Base-by-base conservation (phyloP, 2,113 vertebrate genomes). In the Myotis brandtii region DNA sequence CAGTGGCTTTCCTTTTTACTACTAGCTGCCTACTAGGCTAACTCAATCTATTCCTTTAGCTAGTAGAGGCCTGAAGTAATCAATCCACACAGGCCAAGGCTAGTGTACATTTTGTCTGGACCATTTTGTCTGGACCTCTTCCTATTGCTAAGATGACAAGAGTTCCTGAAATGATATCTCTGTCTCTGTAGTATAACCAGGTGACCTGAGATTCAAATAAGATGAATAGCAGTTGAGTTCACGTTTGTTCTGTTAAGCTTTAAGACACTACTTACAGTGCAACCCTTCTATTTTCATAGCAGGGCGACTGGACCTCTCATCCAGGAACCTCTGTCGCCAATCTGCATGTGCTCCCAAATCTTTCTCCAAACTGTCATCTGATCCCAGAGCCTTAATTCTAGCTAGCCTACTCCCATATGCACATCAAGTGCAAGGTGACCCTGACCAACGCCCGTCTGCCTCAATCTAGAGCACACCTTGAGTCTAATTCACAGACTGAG, bases 11-110 rank as follows among this genome's bases (percentile, higher is more conserved):
- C 18, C 34, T 48, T 89, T 64, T n/a, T n/a, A 43, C n/a, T 48
- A 56, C 32, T 6, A 89, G 67, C 40, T 95, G 16, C 67, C 90
- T 92, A 18, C 52, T 72, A 27, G 21, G 43, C 18, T 95, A 32
- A 81, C 34, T 80, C 32, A 64, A 14, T 59, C 67, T 82, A 64
- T 72, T 52, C 40, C n/a, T 94, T 91, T 21, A 95, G 86, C 72
- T 85, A 56, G 54, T 4, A 85, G 81, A 95, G 67, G 43, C 40
- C 62, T 64, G 23, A 89, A 21, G 54, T n/a, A 14, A 48, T 16
- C 21, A 34, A 0, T 27, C 14, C 7, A 75, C 62, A 18, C 1
- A 69, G 37, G 34, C 46, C 37, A 8, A 37, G 11, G 9, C 13
- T 79, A 25, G 34, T 84, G 81, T 46, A 14, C 23, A 46, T 43